These are phyloP conservation scores for Arctocebus calabarensis DNA, from an alignment of 2,797 vertebrate genomes.

Conservation along the genomic window DNA sequence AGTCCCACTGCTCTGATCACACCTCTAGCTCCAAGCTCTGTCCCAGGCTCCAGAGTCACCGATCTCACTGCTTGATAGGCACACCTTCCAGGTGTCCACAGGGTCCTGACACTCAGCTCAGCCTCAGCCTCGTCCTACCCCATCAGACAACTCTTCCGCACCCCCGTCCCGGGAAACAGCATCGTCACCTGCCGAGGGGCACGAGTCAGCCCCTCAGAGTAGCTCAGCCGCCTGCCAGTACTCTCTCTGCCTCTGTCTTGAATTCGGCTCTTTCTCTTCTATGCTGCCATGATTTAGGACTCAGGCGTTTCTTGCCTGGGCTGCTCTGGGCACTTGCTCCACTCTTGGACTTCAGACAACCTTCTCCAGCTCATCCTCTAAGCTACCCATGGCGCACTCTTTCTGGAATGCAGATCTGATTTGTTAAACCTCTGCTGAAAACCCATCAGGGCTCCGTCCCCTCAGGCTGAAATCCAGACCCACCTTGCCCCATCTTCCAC, in stretches of 20 bases:
- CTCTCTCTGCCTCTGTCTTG: background rate
- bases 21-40: background rate
- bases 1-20: background rate
- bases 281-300: background rate
- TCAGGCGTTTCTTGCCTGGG: background rate
- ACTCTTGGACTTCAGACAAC: background rate
- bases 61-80: background rate
- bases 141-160: background rate
- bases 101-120: background rate
- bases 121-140: background rate
- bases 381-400: background rate
- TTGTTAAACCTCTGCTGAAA: background rate
- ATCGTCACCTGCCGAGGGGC: background rate
- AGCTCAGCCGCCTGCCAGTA: background rate
- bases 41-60: background rate
- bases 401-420: background rate
- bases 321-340: background rate
- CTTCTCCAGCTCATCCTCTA: background rate
- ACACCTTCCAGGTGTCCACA: background rate
- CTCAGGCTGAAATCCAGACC: background rate
- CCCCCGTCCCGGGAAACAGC: background rate
- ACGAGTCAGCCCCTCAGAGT: background rate
- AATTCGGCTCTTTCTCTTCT: background rate
- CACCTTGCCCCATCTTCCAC: background rate
- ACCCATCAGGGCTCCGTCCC: background rate